These are phyloP conservation scores for Tillus elongatus DNA, from an alignment of 2,888 invertebrate genomes.

Conservation along the genomic window DNA sequence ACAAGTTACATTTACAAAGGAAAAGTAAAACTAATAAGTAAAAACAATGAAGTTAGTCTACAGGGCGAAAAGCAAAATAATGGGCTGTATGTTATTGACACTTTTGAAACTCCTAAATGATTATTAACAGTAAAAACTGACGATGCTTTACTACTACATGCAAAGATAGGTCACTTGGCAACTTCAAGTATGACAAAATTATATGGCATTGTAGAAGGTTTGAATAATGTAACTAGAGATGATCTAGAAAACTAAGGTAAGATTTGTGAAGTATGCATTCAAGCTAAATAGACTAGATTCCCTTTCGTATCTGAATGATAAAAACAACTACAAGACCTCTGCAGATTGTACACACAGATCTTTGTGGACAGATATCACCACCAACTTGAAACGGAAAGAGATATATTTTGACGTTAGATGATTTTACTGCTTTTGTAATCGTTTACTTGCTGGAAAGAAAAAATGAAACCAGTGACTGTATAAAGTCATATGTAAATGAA, in stretches of 20 bases:
- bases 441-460: too few relatives aligned
- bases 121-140: not conserved
- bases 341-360: too few relatives aligned
- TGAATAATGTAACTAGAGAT: not conserved
- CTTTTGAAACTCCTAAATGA: too few relatives aligned
- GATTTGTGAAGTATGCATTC: not conserved
- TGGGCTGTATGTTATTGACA: slow-evolving; percentile 8
- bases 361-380: too few relatives aligned
- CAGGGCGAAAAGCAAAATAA: slow-evolving; percentile 5
- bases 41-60: not conserved
- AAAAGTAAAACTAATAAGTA: slow-evolving; percentile 1
- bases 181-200: slow-evolving; percentile 12
- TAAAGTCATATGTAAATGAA: slow-evolving; percentile 8
- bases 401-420: too few relatives aligned
- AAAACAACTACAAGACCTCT: slow-evolving; percentile 1
- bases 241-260: not conserved
- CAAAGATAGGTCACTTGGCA: slow-evolving; percentile 14
- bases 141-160: slow-evolving; percentile 9
- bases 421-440: too few relatives aligned
- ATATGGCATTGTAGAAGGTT: slow-evolving; percentile 5
- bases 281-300: not conserved
- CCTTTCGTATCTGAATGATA: not conserved
- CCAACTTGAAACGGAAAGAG: too few relatives aligned
- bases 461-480: too few relatives aligned
- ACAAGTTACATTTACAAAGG: not conserved